These are phyloP conservation scores for Selene dorsalis DNA, from an alignment of 2,797 vertebrate species.

Conservation along the genomic window DNA sequence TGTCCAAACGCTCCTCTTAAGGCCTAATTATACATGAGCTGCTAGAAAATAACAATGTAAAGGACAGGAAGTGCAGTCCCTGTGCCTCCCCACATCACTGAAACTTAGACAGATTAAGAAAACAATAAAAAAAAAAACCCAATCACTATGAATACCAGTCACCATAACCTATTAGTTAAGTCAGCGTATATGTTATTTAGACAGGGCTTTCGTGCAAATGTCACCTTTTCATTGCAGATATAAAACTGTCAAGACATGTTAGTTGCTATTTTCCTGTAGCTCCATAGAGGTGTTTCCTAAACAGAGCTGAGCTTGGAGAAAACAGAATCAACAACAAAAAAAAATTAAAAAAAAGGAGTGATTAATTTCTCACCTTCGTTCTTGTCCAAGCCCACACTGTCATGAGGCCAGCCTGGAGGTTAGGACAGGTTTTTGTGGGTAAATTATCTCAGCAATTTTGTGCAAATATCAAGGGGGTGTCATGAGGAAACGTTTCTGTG, in stretches of 20 bases:
- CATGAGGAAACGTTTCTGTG: conserved; percentile 59
- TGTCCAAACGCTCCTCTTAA: conserved; percentile 62
- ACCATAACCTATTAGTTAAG: conserved; percentile 47
- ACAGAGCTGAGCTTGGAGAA: conserved; percentile 18
- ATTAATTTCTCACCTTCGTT: conserved; percentile 60
- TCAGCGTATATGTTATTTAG: conserved; percentile 40
- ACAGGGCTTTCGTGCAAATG: conserved; percentile 5
- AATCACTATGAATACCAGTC: conserved; percentile 59
- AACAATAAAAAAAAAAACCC: conserved; percentile 36
- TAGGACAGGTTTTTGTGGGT: conserved; percentile 47
- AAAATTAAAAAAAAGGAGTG: conserved; percentile 41
- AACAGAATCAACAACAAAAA: not conserved
- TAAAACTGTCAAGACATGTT: not conserved
- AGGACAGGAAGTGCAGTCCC: conserved; percentile 46
- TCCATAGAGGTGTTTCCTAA: conserved; percentile 3
- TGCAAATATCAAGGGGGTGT: conserved; percentile 65
- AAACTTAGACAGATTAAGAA: conserved; percentile 53
- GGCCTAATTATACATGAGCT: conserved; percentile 72
- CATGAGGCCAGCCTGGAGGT: conserved; percentile 35
- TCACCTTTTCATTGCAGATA: not conserved
- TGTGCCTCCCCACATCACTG: conserved; percentile 24
- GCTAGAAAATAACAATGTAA: conserved; percentile 61
- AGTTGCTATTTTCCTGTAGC: conserved; percentile 23
- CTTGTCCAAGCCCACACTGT: conserved; percentile 27
- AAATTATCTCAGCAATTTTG: conserved; percentile 65